Evolutionary conservation across 2,888 invertebrate species (phyloP).

Genomic region (Hemaris fuciformis): DNA sequence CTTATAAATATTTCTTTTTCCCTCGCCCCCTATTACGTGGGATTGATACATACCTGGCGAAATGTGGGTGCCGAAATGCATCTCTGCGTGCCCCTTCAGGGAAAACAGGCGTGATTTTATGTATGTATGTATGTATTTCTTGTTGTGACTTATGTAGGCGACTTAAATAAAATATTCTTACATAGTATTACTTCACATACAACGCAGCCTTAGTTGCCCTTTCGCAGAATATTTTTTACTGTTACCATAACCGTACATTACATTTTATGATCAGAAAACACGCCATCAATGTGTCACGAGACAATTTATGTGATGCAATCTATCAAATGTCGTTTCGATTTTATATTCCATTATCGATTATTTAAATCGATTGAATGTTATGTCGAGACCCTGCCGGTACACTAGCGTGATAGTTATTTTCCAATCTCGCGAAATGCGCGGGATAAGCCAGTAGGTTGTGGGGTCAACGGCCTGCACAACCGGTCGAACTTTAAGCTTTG

Average conservation of each 20-base stretch:
- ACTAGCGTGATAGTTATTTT: slow-evolving; percentile 8
- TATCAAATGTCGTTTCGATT: neutral
- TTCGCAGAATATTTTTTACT: neutral
- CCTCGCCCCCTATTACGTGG: no score
- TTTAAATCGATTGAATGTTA: neutral
- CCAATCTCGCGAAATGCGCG: slow-evolving; percentile 12
- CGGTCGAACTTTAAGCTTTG: slow-evolving; percentile 75
- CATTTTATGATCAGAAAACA: neutral
- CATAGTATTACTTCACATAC: neutral
- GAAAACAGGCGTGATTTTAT: no score
- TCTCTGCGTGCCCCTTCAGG: no score
- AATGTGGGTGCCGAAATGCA: no score
- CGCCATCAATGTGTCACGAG: neutral
- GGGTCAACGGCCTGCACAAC: slow-evolving; percentile 71
- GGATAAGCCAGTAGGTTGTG: slow-evolving; percentile 66
- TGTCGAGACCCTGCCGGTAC: neutral
- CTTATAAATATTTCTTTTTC: no score
- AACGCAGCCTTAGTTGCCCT: neutral
- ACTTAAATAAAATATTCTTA: no score
- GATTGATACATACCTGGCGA: no score
- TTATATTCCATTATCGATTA: neutral
- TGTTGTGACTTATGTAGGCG: no score
- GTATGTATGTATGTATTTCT: no score
- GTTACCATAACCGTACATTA: neutral
- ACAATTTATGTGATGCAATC: neutral